Base-by-base conservation (phyloP, 2,797 vertebrate species). In the Pangasius krempfi region DNA sequence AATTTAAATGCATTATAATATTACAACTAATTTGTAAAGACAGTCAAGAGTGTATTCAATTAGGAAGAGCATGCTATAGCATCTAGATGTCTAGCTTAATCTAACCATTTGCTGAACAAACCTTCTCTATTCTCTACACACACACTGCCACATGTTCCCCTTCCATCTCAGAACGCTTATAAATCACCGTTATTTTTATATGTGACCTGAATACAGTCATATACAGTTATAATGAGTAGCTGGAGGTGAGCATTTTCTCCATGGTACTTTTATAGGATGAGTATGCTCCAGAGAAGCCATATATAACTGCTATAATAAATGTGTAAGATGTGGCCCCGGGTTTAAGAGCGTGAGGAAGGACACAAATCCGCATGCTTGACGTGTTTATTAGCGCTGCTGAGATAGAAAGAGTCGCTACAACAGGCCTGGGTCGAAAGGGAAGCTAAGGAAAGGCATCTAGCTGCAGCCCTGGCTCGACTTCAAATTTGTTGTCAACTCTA, bases 111-210 rank as follows among this genome's bases (percentile, higher is more conserved):
- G 6, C 58, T 64, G 80, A 83, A 64, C 25, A 44, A 64, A 47
- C 22, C 22, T 60, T 40, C 12, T 44, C 9, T 70, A 22, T 70
- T 85, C 68, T 73, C 50, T 20, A 88, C n/a, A 83, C 66, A 89
- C 54, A 37, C 7, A 60, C 37, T 37, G 30, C 37, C 47, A 50
- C 64, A 79, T 22, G 22, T 14, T 33, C 13, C 20, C 18, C n/a
- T 54, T 85, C 83, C 68, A 44, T 40, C 70, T 60, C 54, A 27
- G 30, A 60, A 84, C 80, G 58, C 50, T 52, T 76, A 84, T 81
- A 89, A 94, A 91, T 92, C 86, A 80, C 89, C 68, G 88, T 87
- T 89, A 92, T 94, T 92, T 93, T 94, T 91, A 92, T 82, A 85
- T 78, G 30, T 86, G 88, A 73, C 64, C 89, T 83, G 68, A 70